These are phyloP conservation scores for Spodoptera frugiperda DNA, from an alignment of 1,140 invertebrate genomes.

Conservation along the genomic window DNA sequence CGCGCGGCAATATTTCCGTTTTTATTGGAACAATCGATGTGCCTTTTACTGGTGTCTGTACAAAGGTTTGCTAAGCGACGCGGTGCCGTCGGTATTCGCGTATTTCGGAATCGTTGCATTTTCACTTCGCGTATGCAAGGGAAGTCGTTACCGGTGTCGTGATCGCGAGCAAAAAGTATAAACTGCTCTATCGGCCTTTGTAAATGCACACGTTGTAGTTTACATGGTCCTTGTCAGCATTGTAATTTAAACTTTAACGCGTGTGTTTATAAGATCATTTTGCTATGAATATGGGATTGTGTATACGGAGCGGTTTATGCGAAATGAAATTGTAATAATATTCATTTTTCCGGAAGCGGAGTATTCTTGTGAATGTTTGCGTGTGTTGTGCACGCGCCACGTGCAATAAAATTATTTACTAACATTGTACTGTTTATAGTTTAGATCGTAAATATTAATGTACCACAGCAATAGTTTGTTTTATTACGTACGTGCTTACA, in stretches of 20 bases:
- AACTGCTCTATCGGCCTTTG: conserved; percentile 64
- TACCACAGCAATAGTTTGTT: neutral
- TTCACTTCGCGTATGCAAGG: conserved; percentile 66
- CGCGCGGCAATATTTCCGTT: conserved; percentile 71
- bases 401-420: conserved; percentile 34
- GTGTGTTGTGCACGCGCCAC: conserved; percentile 21
- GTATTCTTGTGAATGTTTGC: conserved; percentile 36
- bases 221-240: conserved; percentile 19
- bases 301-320: conserved; percentile 42
- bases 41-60: conserved; percentile 68
- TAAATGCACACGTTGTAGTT: conserved; percentile 55
- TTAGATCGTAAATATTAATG: neutral
- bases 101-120: conserved; percentile 73
- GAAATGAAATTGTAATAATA: conserved; percentile 56
- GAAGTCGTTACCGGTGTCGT: conserved; percentile 75
- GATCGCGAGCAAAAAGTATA: conserved; percentile 69
- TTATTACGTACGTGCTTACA: neutral
- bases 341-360: conserved; percentile 53
- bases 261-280: conserved; percentile 39
- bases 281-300: conserved; percentile 40
- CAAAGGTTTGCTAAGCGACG: conserved; percentile 63
- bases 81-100: conserved; percentile 61
- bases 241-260: conserved; percentile 55
- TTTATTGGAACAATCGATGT: conserved; percentile 71
- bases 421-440: conserved; percentile 27